Percentiles rank a stretch among this genome's conserved stretches.
Conservation (phyloP, 1,140 invertebrate species). For the Centruroides sculpturatus region DNA sequence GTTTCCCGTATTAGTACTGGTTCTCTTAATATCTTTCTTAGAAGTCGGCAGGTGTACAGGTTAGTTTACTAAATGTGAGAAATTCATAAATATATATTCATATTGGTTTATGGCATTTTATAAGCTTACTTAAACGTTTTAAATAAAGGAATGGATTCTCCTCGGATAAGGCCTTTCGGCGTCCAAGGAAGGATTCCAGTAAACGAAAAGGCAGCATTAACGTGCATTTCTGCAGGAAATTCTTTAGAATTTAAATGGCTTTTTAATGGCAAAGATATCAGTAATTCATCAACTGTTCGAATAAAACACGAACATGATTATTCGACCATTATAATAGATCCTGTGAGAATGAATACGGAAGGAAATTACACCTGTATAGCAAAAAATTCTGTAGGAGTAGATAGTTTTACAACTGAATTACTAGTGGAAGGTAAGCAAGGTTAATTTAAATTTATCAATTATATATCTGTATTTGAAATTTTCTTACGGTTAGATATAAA, state of each 20-base stretch:
- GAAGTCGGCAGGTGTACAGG: background rate
- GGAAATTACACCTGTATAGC: conserved; percentile 50
- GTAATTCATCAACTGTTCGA: background rate
- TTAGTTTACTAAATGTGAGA: too few species aligned
- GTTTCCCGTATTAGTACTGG: background rate
- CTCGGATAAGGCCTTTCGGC: background rate
- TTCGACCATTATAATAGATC: conserved; percentile 5
- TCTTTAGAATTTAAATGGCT: conserved; percentile 4
- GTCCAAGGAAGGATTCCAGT: background rate
- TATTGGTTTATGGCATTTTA: too few species aligned
- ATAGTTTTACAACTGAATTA: conserved; percentile 9
- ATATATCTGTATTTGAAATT: background rate
- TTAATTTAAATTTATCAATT: too few species aligned
- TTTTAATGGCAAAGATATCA: background rate
- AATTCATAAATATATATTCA: too few species aligned
- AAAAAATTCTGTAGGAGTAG: conserved; percentile 28
- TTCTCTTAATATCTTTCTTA: background rate
- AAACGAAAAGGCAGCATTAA: background rate
- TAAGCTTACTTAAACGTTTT: too few species aligned
- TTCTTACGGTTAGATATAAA: too few species aligned
- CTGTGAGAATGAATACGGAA: conserved; percentile 20
- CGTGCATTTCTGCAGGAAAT: conserved; percentile 1
- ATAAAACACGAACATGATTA: background rate
- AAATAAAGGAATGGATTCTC: background rate
- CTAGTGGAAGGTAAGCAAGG: conserved; percentile 14